phyloP scores from a whole-genome alignment of 2,797 vertebrate genomes.

The Acanthis flammea region DNA sequence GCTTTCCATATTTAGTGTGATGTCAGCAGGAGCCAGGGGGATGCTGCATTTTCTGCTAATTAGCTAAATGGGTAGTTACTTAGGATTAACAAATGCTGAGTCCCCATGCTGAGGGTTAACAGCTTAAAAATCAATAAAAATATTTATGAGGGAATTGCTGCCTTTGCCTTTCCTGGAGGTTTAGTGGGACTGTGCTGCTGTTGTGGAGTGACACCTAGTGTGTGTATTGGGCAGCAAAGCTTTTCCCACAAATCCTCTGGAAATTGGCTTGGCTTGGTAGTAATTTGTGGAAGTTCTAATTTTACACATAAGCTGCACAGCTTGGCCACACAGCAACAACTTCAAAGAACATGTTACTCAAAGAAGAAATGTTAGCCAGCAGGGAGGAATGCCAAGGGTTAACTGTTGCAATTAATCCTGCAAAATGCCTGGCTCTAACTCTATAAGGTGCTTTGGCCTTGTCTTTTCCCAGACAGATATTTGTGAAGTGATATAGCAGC shows the following conservation, averaged over 20 bases:
- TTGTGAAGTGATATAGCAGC: not conserved
- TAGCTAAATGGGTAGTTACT: conserved; percentile 22
- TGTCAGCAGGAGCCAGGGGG: not conserved
- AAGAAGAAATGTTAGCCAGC: not conserved
- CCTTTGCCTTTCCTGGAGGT: not conserved
- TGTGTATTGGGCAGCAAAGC: not conserved
- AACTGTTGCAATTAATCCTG: not conserved
- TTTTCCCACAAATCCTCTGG: not conserved
- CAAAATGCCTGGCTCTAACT: not conserved
- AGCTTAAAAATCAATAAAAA: not conserved
- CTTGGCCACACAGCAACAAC: not conserved
- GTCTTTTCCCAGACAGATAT: not conserved
- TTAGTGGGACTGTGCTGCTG: not conserved
- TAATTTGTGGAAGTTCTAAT: not conserved
- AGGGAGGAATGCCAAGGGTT: not conserved
- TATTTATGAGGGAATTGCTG: not conserved
- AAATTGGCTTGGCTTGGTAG: not conserved
- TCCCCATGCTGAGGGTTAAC: not conserved
- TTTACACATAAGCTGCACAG: not conserved
- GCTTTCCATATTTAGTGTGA: not conserved
- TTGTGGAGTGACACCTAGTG: conserved; percentile 62
- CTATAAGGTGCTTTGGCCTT: not conserved
- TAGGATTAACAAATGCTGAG: not conserved
- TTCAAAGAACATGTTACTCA: fast-evolving
- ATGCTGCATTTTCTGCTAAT: conserved; percentile 33